Percentiles rank a stretch among this genome's conserved stretches.
These are phyloP conservation scores for Sinosuthora webbiana DNA, from an alignment of 2,113 vertebrate genomes.

Conservation along the genomic window DNA sequence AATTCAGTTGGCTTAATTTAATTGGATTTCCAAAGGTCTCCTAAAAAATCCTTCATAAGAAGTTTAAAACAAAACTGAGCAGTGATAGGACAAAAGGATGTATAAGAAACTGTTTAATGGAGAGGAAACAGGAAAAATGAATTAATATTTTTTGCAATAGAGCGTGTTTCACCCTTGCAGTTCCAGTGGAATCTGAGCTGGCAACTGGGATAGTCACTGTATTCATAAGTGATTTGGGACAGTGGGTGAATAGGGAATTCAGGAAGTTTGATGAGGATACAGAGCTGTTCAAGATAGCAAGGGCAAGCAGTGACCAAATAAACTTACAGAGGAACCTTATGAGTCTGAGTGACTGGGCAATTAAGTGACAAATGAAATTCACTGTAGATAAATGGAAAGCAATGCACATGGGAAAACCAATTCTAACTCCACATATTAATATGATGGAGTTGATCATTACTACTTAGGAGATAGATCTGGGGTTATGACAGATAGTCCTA, in stretches of 20 bases:
- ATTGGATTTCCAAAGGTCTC: not conserved
- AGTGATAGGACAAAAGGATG: not conserved
- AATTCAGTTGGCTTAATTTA: not conserved
- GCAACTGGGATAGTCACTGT: not conserved
- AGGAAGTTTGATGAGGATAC: not conserved
- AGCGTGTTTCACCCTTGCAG: not conserved
- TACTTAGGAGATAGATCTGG: constrained; percentile 31
- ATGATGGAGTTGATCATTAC: constrained; percentile 52
- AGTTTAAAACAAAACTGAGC: not conserved
- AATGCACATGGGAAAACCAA: constrained; percentile 33
- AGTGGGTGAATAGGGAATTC: not conserved
- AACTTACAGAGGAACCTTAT: not conserved
- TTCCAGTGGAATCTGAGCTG: not conserved
- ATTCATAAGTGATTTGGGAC: not conserved
- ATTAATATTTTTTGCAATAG: not conserved
- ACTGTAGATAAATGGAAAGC: constrained; percentile 40
- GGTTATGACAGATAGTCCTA: constrained; percentile 23
- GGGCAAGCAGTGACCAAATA: not conserved
- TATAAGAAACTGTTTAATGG: not conserved
- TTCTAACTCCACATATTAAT: constrained; percentile 42
- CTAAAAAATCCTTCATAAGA: not conserved
- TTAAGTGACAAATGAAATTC: constrained; percentile 46
- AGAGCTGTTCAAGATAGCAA: not conserved
- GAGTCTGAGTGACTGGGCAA: not conserved
- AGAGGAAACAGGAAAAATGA: not conserved